phyloP scores from a whole-genome alignment of 2,113 vertebrate genomes.

The Atractosteus spatula region DNA sequence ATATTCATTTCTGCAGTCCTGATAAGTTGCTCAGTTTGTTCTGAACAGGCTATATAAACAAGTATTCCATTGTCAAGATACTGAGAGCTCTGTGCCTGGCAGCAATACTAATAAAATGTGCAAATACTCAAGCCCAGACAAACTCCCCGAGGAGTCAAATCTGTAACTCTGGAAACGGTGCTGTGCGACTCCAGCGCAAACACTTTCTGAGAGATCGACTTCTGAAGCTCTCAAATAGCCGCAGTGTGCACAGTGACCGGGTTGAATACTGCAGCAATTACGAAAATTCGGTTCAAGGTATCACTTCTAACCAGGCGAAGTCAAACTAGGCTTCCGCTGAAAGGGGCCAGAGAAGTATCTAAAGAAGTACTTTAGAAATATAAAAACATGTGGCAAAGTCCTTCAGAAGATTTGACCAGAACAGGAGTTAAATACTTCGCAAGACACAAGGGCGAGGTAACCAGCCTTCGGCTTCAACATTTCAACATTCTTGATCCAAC shows the following conservation, averaged over 20 bases:
- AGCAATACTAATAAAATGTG: too few relatives aligned
- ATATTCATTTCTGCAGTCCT: too few relatives aligned
- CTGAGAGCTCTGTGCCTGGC: too few relatives aligned
- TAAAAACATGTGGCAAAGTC: constrained; percentile 17
- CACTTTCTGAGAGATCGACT: background rate
- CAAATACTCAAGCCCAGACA: too few relatives aligned
- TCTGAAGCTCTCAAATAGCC: constrained; percentile 16
- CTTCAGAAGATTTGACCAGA: constrained; percentile 2
- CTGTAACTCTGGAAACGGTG: constrained; percentile 29
- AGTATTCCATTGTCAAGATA: too few relatives aligned
- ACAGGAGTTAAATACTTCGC: constrained; percentile 23
- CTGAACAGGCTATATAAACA: too few relatives aligned
- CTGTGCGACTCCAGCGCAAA: background rate
- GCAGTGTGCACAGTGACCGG: background rate
- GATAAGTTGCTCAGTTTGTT: too few relatives aligned
- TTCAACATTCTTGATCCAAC: too few relatives aligned
- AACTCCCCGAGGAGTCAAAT: background rate
- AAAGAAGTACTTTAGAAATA: background rate
- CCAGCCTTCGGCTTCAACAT: background rate
- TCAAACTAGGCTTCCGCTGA: too few relatives aligned
- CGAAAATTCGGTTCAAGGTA: too few relatives aligned
- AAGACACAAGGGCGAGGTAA: constrained; percentile 32
- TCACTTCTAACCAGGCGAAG: too few relatives aligned
- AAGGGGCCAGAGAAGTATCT: too few relatives aligned
- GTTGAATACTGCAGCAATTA: background rate